Base-by-base conservation (phyloP, 1,140 invertebrate species). In the Daktulosphaira vitifoliae region DNA sequence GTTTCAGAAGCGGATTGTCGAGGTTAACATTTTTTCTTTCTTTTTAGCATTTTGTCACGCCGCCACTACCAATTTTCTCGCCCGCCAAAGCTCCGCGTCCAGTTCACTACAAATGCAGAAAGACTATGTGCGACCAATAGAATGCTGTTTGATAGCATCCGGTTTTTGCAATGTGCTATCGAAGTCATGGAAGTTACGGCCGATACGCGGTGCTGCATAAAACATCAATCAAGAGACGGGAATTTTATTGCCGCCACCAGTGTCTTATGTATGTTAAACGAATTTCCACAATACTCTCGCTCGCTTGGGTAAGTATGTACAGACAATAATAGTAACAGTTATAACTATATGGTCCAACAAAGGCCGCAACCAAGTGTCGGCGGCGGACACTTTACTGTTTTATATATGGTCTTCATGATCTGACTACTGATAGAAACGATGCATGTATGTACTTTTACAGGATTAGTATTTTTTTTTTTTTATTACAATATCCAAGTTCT, bases 131-230 rank as follows among this genome's bases (percentile, higher is more conserved):
- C n/a, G 5, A n/a, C 38, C 3, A 37, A 18, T 18, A 11, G 29
- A 33, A 33, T 33, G 29, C 29, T 11, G 29, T 33, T 33, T 22
- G 20, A 16, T 9, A 29, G 37, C 25, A 56, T 56, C 53, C 38
- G 53, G 53, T 56, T 56, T 56, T 56, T 8, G 53, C 29, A 5
- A 33, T 6, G 5, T 6, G 29, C 29, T 33, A 33, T 56, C 9
- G 53, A 56, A 56, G 22, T 22, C 38, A 26, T 25, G 29, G 16
- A 37, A 56, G 38, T 56, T 56, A 56, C 53, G 53, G 39, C 38
- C 53, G 53, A 37, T 56, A 11, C 53, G 38, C 53, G 53, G 33
- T 56, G 37, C 53, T 56, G 53, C 53, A 56, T 56, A 56, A 56
- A 56, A 56, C 53, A 56, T 56, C 53, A 56, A 44, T 56, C 53